These are phyloP conservation scores for Parazoanthus atlanticus DNA, from an alignment of 92 coral and sea anemone genomes.

Conservation along the genomic window DNA sequence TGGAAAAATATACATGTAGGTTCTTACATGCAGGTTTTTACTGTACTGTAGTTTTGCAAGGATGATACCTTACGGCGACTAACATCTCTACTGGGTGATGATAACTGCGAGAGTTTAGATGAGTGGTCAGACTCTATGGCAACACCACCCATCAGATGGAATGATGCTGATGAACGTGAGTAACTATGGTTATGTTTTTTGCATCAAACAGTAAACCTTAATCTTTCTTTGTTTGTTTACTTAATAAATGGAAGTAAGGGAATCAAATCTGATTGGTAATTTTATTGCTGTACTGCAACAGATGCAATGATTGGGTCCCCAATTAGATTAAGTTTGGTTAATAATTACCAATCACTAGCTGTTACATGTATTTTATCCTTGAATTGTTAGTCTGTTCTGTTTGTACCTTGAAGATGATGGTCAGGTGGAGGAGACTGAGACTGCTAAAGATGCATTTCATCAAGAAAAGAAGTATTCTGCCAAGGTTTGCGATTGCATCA, in stretches of 20 bases:
- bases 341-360: too few relatives aligned
- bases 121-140: conserved; percentile 46
- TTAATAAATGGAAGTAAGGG: too few relatives aligned
- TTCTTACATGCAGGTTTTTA: not conserved
- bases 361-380: not conserved
- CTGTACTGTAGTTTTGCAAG: conserved; percentile 9
- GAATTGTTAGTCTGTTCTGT: not conserved
- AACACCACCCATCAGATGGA: conserved; percentile 40
- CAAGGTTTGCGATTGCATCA: conserved; percentile 10
- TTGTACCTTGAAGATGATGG: conserved; percentile 10
- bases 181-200: not conserved
- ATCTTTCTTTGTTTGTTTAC: too few relatives aligned
- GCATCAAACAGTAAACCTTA: not conserved
- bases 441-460: not conserved
- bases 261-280: too few relatives aligned
- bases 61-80: conserved; percentile 37
- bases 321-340: too few relatives aligned
- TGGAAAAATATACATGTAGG: too few relatives aligned
- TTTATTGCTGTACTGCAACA: too few relatives aligned
- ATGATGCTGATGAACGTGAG: conserved; percentile 11
- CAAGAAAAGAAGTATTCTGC: conserved; percentile 21
- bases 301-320: too few relatives aligned
- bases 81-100: conserved; percentile 32
- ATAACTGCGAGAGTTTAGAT: not conserved
- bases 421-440: not conserved